Percentiles rank a stretch among this genome's conserved stretches.
Evolutionary conservation across 2,113 vertebrate genomes (phyloP).

Genomic region (Malurus cyaneus): DNA sequence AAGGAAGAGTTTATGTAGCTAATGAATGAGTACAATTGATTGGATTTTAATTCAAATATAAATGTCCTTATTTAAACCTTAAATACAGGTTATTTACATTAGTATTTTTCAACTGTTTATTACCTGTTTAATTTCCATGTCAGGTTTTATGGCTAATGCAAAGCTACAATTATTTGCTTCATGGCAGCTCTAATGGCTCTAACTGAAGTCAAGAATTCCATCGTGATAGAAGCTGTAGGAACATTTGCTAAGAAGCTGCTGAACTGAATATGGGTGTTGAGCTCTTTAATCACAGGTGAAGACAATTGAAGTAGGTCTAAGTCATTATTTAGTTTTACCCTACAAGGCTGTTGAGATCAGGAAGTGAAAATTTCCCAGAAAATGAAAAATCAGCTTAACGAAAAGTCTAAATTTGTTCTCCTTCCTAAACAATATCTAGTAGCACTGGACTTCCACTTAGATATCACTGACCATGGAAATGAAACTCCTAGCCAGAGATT

Average conservation of each 20-base stretch:
- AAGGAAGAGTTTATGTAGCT: not conserved
- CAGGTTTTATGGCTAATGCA: not conserved
- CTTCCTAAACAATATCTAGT: not conserved
- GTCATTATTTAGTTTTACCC: not conserved
- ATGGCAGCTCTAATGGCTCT: not conserved
- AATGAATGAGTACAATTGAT: conserved; percentile 6
- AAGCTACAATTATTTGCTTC: not conserved
- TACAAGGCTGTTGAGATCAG: not conserved
- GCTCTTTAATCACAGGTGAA: not conserved
- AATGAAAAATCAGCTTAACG: not conserved
- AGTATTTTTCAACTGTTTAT: not conserved
- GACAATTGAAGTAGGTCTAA: not conserved
- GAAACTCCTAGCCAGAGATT: no score
- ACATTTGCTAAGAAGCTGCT: not conserved
- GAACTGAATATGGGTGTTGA: not conserved
- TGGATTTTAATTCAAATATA: not conserved
- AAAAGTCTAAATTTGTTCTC: not conserved
- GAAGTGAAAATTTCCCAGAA: not conserved
- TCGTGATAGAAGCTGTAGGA: not conserved
- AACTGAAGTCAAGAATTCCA: not conserved
- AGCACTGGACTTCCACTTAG: not conserved
- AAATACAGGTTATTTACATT: not conserved
- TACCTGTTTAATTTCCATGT: not conserved
- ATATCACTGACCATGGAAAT: not conserved
- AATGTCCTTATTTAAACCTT: not conserved